Evolutionary conservation across 2,888 invertebrate genomes (phyloP).

Genomic region (Dione juno): DNA sequence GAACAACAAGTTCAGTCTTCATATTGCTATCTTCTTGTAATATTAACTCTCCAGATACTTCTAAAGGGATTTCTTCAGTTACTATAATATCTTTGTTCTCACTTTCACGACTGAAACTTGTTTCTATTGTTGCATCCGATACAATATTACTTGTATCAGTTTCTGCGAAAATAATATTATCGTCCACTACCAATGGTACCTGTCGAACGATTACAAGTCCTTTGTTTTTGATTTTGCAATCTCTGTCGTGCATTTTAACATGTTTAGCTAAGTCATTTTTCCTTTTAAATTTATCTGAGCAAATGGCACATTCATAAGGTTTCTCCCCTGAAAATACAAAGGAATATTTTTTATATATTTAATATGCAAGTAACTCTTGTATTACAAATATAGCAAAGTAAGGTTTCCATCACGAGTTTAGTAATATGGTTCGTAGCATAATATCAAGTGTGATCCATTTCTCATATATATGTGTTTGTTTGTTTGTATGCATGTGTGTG

Average conservation of each 20-base stretch:
- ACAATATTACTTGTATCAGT: conserved; percentile 23
- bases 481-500: too few relatives aligned
- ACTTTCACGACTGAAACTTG: conserved; percentile 8
- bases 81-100: conserved; percentile 42
- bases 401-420: too few relatives aligned
- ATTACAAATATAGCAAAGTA: too few relatives aligned
- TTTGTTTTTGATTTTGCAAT: conserved; percentile 52
- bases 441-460: too few relatives aligned
- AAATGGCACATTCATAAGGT: conserved; percentile 69
- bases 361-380: not conserved
- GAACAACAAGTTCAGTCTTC: conserved; percentile 60
- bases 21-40: conserved; percentile 59
- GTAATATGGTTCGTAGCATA: too few relatives aligned
- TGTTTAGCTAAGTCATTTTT: conserved; percentile 68
- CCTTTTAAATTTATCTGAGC: conserved; percentile 62
- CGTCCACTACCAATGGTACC: conserved; percentile 36
- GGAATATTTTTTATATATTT: not conserved
- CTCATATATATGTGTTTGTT: too few relatives aligned
- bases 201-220: conserved; percentile 49
- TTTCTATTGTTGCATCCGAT: not conserved
- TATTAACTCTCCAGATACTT: conserved; percentile 61
- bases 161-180: conserved; percentile 34
- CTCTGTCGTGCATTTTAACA: conserved; percentile 58
- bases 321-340: conserved; percentile 64
- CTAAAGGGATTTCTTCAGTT: conserved; percentile 56